phyloP scores from a whole-genome alignment of 1,140 invertebrate genomes.

The Dendroctonus ponderosae region DNA sequence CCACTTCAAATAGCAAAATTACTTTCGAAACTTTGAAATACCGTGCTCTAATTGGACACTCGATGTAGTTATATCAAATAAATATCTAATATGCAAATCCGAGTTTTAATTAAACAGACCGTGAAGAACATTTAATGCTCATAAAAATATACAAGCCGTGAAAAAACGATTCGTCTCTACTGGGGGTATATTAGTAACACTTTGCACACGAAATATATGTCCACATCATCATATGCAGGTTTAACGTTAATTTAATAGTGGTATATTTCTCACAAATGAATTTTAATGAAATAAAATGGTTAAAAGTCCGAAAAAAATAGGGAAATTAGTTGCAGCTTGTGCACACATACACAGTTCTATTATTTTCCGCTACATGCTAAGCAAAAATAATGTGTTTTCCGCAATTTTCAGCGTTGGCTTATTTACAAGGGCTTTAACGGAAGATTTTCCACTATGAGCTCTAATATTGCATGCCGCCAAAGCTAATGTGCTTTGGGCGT shows the following conservation, averaged over 20 bases:
- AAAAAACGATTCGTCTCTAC: no score
- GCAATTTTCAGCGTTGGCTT: constrained; percentile 18
- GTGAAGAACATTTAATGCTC: no score
- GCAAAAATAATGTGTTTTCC: constrained; percentile 24
- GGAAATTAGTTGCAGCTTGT: constrained; percentile 21
- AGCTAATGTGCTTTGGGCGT: constrained; percentile 10
- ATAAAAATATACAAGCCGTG: no score
- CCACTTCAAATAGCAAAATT: no score
- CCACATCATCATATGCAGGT: no score
- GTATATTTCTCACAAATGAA: constrained; percentile 3
- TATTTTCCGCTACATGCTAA: constrained; percentile 23
- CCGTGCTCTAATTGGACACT: no score
- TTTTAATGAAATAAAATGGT: constrained; percentile 21
- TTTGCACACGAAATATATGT: no score
- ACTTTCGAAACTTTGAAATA: no score
- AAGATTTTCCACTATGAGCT: constrained; percentile 18
- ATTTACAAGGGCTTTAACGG: constrained; percentile 19
- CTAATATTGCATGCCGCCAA: constrained; percentile 11
- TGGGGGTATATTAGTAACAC: no score
- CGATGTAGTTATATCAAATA: no score
- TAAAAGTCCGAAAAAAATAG: constrained; percentile 9
- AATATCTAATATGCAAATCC: no score
- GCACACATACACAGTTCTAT: constrained; percentile 21
- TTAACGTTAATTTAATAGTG: background rate
- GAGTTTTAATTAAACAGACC: no score